Evolutionary conservation across 2,888 invertebrate species (phyloP), one percentile per base, ranked within the genome.

Genomic region (Odontocolon sp.): DNA sequence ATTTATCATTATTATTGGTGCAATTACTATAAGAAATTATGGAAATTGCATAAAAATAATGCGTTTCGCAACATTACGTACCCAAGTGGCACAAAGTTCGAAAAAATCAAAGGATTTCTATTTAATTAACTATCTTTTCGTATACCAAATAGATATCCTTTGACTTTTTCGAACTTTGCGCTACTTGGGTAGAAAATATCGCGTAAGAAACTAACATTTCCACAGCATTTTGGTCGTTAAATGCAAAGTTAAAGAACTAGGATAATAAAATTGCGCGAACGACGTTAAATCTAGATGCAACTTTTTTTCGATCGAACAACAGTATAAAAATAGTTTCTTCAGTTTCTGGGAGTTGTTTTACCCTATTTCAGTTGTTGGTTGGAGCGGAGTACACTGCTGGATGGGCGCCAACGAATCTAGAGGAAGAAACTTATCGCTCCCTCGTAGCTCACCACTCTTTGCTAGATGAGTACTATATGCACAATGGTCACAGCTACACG

Each of bases 321-420:
- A 26, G 16, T 26, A 23, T 16, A 42, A 11, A 59, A 1, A 45
- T 11, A 8, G 16, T 67, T 64, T 33, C 36, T 40, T 61, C 21
- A 3, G 14, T 40, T 38, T 40, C 36, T 5, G 59, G 33, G 14
- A 38, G 2, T 5, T 38, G 45, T 47, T 21, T 69, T 50, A 36
- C 36, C 33, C 26, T 72, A 50, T 79, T 81, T n/a, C 78, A 89
- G 89, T 80, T 88, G 59, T 69, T 89, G 68, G 84, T 86, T 16
- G 89, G 89, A 28, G 80, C 85, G 38, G 83, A 87, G 78, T 88
- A 88, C 79, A 87, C 59, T 18, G 47, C 80, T 3, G 89, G 89
- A n/a, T 88, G 88, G 87, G 79, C 83, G 16, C 88, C 89, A 33
- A 86, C 83, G 54, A 82, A 80, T 74, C 77, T 89, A 61, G 81